Base-by-base conservation (phyloP, 2,113 vertebrate species). In the Loxodonta africana region DNA sequence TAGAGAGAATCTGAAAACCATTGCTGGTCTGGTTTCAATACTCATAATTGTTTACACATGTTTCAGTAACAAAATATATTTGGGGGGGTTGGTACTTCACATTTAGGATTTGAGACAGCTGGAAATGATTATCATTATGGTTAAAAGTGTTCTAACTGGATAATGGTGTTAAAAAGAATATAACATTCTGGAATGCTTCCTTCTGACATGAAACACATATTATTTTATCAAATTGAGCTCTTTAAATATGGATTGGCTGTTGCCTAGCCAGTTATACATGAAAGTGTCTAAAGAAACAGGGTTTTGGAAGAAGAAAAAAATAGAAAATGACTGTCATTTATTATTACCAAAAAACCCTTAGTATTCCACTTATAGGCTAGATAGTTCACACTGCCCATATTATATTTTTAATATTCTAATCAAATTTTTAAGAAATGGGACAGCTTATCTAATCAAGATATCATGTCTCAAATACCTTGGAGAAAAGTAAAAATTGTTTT, bases 41-140 rank as follows among this genome's bases (percentile, higher is more conserved):
- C 92, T 97, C 88, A 81, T 96, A 97, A 98, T 91, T 96, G 77
- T 98, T 97, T 95, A 97, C 97, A 98, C 53, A 97, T 98, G 97
- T 96, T 80, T 93, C 94, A 95, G 96, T 96, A 97, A 98, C 90
- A 97, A 98, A 98, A 92, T 96, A 96, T 96, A 96, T 97, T 96
- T 94, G 20, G 94, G 96, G 73, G 90, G 83, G 41, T 12, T 83
- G 71, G 84, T 9, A 1, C 57, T 95, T 97, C 90, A 92, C 93
- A 94, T 96, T 97, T 95, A 97, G 95, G 71, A 96, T 97, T 95
- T 97, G 30, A 28, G 74, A 86, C 96, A 97, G 95, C 92, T 96
- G 97, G 90, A 96, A 96, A 96, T 97, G 89, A 97, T 98, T 97
- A 98, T 85, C 83, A 83, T 94, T 96, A 92, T 95, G 96, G 91